These are phyloP conservation scores for Urocitellus parryii DNA, from an alignment of 2,113 vertebrate genomes.

Conservation along the genomic window DNA sequence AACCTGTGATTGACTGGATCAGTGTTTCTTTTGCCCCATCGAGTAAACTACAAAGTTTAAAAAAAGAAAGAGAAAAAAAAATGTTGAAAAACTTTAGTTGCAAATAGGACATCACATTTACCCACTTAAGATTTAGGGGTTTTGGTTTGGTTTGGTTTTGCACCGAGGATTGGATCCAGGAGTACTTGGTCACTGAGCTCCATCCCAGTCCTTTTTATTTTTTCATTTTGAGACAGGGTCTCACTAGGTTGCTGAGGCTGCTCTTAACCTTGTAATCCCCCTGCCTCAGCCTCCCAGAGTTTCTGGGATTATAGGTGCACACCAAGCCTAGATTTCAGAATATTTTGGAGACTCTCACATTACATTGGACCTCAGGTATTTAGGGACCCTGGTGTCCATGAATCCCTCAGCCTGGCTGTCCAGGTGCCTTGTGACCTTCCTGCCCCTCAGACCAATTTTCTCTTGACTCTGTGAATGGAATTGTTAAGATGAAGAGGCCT, in stretches of 20 bases:
- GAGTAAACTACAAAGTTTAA: neutral
- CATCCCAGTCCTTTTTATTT: too few species aligned
- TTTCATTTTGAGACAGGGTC: too few species aligned
- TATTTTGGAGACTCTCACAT: neutral
- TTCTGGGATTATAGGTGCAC: too few species aligned
- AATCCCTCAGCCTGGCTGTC: neutral
- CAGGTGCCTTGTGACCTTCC: accelerated
- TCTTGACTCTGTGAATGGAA: accelerated
- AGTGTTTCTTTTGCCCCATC: neutral
- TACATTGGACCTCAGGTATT: neutral
- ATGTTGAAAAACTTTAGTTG: neutral
- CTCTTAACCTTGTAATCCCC: too few species aligned
- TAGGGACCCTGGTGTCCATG: accelerated
- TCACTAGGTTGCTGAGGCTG: too few species aligned
- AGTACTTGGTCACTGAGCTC: too few species aligned
- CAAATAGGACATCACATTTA: neutral
- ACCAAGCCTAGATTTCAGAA: neutral
- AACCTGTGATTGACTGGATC: neutral
- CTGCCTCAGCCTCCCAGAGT: too few species aligned
- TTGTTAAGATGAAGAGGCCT: neutral
- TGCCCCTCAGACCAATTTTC: accelerated
- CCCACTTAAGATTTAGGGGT: neutral
- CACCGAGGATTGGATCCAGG: too few species aligned
- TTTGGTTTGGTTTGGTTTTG: neutral
- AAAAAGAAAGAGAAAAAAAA: neutral